These are phyloP conservation scores for Argyresthia goedartella DNA, from an alignment of 2,888 invertebrate genomes.

Conservation along the genomic window DNA sequence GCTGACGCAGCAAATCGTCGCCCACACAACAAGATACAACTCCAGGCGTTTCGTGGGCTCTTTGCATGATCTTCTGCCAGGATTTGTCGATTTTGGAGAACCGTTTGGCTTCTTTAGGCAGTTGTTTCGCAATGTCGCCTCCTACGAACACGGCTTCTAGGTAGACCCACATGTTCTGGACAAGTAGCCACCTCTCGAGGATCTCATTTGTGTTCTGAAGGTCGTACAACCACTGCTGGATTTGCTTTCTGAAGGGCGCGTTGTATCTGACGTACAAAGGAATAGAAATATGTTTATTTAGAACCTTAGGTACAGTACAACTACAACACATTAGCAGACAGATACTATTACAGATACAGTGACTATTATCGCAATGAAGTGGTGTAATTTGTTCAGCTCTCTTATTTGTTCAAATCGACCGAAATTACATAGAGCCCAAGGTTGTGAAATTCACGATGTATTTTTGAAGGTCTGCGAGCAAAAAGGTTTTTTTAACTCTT, in stretches of 20 bases:
- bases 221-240: conserved; percentile 95
- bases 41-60: conserved; percentile 96
- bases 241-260: conserved; percentile 95
- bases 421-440: too few species aligned
- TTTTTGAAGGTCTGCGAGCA: too few species aligned
- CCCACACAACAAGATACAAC: conserved; percentile 97
- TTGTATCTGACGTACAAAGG: conserved; percentile 77
- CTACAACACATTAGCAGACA: too few species aligned
- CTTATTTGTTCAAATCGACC: too few species aligned
- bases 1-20: conserved; percentile 91
- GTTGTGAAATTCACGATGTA: too few species aligned
- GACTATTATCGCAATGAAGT: too few species aligned
- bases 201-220: conserved; percentile 97
- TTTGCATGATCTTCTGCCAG: conserved; percentile 98
- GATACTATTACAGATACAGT: too few species aligned
- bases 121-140: conserved; percentile 97
- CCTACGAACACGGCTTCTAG: conserved; percentile 98
- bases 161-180: conserved; percentile 99
- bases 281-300: too few species aligned
- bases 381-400: too few species aligned
- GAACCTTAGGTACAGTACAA: too few species aligned
- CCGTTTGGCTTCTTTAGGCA: conserved; percentile 94
- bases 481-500: too few species aligned
- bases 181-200: conserved; percentile 94
- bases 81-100: conserved; percentile 98